Percentiles rank a stretch among this genome's conserved stretches.
These are phyloP conservation scores for Porites cylindrica DNA, from an alignment of 92 coral and sea anemone species.

Conservation along the genomic window DNA sequence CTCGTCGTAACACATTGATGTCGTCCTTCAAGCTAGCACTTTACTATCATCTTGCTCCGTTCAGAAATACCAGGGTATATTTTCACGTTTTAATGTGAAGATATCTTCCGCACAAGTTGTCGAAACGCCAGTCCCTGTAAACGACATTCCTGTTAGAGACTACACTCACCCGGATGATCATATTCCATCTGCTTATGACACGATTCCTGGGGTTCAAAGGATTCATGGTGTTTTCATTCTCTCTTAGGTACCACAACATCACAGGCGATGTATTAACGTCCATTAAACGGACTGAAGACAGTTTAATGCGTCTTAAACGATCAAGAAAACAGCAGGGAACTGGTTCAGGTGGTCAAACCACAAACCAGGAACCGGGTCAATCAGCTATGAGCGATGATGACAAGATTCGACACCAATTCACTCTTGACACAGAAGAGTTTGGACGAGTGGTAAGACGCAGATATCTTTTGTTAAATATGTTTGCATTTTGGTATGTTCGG, in stretches of 20 bases:
- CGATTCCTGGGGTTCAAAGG: no score
- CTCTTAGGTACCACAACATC: slow-evolving; percentile 79
- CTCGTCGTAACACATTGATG: no score
- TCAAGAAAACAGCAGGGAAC: slow-evolving; percentile 86
- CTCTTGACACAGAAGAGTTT: slow-evolving; percentile 92
- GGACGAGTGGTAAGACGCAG: slow-evolving; percentile 82
- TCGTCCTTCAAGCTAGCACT: no score
- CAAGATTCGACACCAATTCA: slow-evolving; percentile 94
- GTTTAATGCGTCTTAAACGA: slow-evolving; percentile 91
- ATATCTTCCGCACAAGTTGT: no score
- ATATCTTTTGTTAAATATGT: background rate
- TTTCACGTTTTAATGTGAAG: no score
- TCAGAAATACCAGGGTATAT: background rate
- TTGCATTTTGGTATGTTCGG: background rate
- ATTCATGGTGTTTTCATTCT: background rate
- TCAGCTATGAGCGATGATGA: slow-evolving; percentile 95
- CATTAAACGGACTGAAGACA: slow-evolving; percentile 97
- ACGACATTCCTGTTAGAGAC: no score
- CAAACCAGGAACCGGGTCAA: slow-evolving; percentile 54
- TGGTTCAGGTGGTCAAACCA: slow-evolving; percentile 50
- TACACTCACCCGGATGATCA: no score
- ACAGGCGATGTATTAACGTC: slow-evolving; percentile 97
- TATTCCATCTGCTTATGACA: no score
- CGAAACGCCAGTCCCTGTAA: no score
- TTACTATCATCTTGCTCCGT: background rate